Conservation (phyloP, 2,797 vertebrate species). For the Cossypha heuglini region DNA sequence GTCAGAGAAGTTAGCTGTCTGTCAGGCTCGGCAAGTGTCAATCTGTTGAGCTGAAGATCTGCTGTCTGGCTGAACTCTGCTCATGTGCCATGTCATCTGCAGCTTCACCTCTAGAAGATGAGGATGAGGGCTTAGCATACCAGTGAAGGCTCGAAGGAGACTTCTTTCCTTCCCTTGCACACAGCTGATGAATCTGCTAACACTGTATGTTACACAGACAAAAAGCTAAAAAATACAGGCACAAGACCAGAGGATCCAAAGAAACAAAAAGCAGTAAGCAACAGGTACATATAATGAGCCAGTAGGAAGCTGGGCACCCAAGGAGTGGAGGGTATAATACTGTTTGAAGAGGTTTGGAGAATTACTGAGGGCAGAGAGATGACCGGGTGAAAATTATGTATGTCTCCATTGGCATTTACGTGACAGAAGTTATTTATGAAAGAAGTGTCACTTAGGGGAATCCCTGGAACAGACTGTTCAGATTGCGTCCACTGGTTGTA, state of each 20-base stretch:
- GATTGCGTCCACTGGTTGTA: background rate
- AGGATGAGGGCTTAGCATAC: accelerated
- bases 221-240: background rate
- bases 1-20: background rate
- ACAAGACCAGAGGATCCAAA: background rate
- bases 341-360: background rate
- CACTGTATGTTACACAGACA: background rate
- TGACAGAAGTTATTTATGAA: background rate
- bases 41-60: background rate
- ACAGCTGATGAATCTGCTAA: background rate
- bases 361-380: background rate
- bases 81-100: background rate
- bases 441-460: background rate
- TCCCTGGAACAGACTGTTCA: background rate
- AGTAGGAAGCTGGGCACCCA: background rate
- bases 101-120: background rate
- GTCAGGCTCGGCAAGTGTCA: background rate
- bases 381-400: background rate
- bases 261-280: background rate
- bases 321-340: background rate
- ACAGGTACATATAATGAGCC: background rate
- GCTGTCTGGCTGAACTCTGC: background rate
- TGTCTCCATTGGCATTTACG: background rate
- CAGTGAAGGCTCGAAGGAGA: background rate
- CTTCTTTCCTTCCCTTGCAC: background rate